phyloP scores from a whole-genome alignment of 2,797 vertebrate genomes.

The Sebastes kiyomatsui region DNA sequence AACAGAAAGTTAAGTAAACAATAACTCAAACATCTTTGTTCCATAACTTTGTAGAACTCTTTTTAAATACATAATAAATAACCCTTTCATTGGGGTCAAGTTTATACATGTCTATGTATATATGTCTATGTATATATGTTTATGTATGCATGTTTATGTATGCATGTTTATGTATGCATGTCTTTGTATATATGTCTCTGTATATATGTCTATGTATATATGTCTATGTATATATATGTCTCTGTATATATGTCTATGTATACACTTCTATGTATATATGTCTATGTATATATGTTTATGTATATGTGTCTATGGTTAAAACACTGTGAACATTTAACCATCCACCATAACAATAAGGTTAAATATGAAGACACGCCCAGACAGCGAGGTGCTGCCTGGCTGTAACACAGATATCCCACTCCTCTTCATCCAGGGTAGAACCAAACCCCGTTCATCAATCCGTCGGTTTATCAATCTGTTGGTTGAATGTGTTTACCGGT shows the following conservation, averaged over 20 bases:
- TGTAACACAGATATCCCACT: background rate
- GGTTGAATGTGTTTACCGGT: background rate
- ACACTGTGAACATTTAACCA: background rate
- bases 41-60: background rate
- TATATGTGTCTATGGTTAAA: too few relatives aligned
- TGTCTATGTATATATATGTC: rapidly evolving
- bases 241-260: too few relatives aligned
- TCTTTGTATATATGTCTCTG: rapidly evolving
- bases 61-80: background rate
- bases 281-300: too few relatives aligned
- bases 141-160: too few relatives aligned
- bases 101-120: too few relatives aligned
- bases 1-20: background rate
- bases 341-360: background rate
- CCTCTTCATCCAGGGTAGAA: background rate
- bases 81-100: too few relatives aligned
- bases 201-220: rapidly evolving
- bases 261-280: too few relatives aligned
- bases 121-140: rapidly evolving
- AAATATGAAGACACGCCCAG: slow-evolving; percentile 41
- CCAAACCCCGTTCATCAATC: background rate
- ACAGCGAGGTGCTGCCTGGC: background rate
- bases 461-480: background rate
- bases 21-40: background rate
- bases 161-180: rapidly evolving